Percentiles rank a stretch among this genome's conserved stretches.
phyloP scores from a whole-genome alignment of 2,888 invertebrate genomes.

The Chrysomela aeneicollis region DNA sequence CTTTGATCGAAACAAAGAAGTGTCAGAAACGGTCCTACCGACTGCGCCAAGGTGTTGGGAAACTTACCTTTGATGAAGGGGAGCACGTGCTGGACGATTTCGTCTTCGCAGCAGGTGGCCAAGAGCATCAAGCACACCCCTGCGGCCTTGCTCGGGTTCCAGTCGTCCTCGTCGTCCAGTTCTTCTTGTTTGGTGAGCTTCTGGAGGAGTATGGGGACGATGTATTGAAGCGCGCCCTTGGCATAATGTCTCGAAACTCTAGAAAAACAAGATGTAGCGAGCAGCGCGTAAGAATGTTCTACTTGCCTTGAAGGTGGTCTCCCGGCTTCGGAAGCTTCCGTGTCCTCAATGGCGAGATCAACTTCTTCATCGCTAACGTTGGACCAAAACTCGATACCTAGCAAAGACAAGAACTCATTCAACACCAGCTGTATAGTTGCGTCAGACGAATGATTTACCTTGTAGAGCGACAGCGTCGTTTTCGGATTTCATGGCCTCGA shows the following conservation, averaged over 20 bases:
- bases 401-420: background rate
- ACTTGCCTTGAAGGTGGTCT: constrained; percentile 77
- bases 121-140: constrained; percentile 98
- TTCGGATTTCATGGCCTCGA: constrained; percentile 98
- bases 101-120: constrained; percentile 96
- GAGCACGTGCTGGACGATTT: constrained; percentile 86
- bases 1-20: background rate
- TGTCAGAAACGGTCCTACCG: too few species aligned
- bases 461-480: constrained; percentile 95
- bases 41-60: background rate
- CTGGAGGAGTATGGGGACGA: constrained; percentile 93
- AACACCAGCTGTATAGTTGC: too few species aligned
- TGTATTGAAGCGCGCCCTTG: constrained; percentile 94
- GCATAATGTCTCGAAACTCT: constrained; percentile 95
- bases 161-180: constrained; percentile 97
- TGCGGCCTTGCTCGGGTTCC: constrained; percentile 99
- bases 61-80: constrained; percentile 84
- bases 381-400: constrained; percentile 96
- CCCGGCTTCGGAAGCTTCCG: constrained; percentile 93
- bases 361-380: constrained; percentile 99
- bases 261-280: constrained; percentile 43
- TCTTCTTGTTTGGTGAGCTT: constrained; percentile 97
- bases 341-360: constrained; percentile 91
- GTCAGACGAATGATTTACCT: too few species aligned
- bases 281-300: background rate